These are phyloP conservation scores for Agrenia bidenticulata DNA, from an alignment of 2,888 invertebrate genomes.

Conservation along the genomic window DNA sequence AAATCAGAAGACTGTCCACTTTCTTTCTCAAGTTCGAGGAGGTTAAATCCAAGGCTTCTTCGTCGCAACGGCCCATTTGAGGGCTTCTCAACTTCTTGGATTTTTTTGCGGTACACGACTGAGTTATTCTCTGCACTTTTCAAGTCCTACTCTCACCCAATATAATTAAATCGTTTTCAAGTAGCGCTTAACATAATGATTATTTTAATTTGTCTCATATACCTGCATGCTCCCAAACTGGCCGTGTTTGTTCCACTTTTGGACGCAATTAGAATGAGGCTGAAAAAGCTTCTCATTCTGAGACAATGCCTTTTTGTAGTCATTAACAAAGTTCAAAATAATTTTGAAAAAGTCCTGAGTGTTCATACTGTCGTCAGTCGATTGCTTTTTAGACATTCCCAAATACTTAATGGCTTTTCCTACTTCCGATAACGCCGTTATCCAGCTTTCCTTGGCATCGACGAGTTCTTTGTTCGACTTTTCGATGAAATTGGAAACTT, in stretches of 20 bases:
- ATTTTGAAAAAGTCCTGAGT: slow-evolving; percentile 1
- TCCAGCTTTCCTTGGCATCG: neutral
- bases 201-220: too few species aligned
- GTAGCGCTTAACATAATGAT: too few species aligned
- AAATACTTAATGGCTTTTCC: neutral
- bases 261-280: too few species aligned
- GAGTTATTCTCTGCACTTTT: too few species aligned
- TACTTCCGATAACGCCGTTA: neutral
- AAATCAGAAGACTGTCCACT: slow-evolving; percentile 9
- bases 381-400: neutral
- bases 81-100: too few species aligned
- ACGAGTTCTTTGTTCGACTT: neutral
- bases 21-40: neutral
- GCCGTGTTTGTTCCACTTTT: too few species aligned
- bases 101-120: too few species aligned
- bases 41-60: too few species aligned
- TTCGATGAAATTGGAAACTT: neutral
- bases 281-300: slow-evolving; percentile 3
- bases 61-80: too few species aligned
- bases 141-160: too few species aligned
- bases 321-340: slow-evolving; percentile 4
- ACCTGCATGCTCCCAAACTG: too few species aligned
- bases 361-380: neutral
- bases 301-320: slow-evolving; percentile 3
- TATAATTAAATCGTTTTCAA: too few species aligned